These are phyloP conservation scores for Ophioninae sp. DNA, from an alignment of 2,888 invertebrate species.

Conservation along the genomic window DNA sequence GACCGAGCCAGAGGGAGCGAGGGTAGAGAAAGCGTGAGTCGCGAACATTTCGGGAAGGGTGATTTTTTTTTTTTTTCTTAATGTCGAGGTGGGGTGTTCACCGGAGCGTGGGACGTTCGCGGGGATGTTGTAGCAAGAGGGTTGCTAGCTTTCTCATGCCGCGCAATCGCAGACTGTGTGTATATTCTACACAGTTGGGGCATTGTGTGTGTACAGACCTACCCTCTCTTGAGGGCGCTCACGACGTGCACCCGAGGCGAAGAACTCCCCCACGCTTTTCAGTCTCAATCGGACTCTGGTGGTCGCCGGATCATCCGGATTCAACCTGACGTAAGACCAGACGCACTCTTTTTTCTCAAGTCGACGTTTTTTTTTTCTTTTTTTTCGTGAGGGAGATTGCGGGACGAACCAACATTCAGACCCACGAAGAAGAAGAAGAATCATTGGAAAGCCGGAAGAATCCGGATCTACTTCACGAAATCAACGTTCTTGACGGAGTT, in stretches of 20 bases:
- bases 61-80: constrained; percentile 39
- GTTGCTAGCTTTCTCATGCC: constrained; percentile 52
- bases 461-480: not conserved
- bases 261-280: constrained; percentile 61
- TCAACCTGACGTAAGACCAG: constrained; percentile 45
- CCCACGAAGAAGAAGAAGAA: constrained; percentile 17
- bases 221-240: constrained; percentile 58
- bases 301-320: constrained; percentile 60
- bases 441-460: constrained; percentile 7
- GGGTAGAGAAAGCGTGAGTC: constrained; percentile 49
- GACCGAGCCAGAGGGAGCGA: constrained; percentile 4
- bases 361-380: constrained; percentile 1
- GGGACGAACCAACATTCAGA: constrained; percentile 2
- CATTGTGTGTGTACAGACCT: constrained; percentile 12
- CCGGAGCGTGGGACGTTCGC: constrained; percentile 46
- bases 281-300: constrained; percentile 67
- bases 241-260: constrained; percentile 48
- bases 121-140: constrained; percentile 46
- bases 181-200: constrained; percentile 9
- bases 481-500: not conserved
- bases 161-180: constrained; percentile 61
- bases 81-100: constrained; percentile 54
- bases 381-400: not conserved
- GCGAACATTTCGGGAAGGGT: constrained; percentile 58
- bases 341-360: constrained; percentile 21